Base-by-base conservation (phyloP, 2,888 invertebrate species). In the Ditula angustiorana region DNA sequence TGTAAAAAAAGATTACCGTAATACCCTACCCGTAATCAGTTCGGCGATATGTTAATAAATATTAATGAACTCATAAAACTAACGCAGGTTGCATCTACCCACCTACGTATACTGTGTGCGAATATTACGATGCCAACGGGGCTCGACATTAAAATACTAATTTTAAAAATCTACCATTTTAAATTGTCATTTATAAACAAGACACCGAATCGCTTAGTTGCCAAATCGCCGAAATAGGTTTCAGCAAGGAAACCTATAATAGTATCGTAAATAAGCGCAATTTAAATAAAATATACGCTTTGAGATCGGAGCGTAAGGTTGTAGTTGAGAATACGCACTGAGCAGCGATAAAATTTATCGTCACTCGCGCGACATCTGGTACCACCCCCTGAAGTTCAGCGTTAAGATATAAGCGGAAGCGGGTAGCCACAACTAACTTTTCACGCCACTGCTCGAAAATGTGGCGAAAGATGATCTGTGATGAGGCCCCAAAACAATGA, bases 331-430 rank as follows among this genome's bases (percentile, higher is more conserved):
- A 83, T 88, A 87, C 89, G 88, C 87, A 85, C 83, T 81, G 86
- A 85, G 84, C 83, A 85, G 84, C 88, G 87, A 90, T 91, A 90
- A 90, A 92, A 91, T 92, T 91, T 92, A 92, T 91, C 90, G 90
- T 91, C 92, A 88, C 90, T 86, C 85, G 78, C 76, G 82, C 85
- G 86, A 88, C 92, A 92, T 92, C 92, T 92, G 91, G 87, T 89
- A 86, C 88, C 86, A 77, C 85, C 88, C 85, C 81, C 77, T 74
- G 72, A 57, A 57, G 49, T 58, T 60, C 67, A 52, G 74, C 67
- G 4, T 7, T 74, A 77, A 81, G 75, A 28, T 2, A 71, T 1
- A 58, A 68, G 65, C 24, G 24, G 21, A 0, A 0, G 41, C 49
- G 35, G 30, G 30, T 23, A 47, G 47, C 16, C 28, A 16, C 3